phyloP scores from a whole-genome alignment of 2,797 vertebrate genomes.

The Nannoperca australis region DNA sequence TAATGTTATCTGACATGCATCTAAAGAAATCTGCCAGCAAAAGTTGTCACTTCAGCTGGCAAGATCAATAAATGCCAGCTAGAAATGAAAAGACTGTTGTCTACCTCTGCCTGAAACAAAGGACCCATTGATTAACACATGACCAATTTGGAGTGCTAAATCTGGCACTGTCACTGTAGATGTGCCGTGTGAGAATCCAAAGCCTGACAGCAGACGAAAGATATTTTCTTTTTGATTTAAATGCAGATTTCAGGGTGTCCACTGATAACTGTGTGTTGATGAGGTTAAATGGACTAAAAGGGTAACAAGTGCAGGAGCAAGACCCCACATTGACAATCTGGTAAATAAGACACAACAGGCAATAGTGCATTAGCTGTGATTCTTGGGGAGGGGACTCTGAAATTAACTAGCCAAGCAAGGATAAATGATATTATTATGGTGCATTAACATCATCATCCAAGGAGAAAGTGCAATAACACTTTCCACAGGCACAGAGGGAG shows the following conservation, averaged over 20 bases:
- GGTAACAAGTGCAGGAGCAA: slow-evolving; percentile 16
- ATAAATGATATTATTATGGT: slow-evolving; percentile 70
- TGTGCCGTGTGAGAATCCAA: not conserved
- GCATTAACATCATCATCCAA: slow-evolving; percentile 73
- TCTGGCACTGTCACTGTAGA: not conserved
- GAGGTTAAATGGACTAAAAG: slow-evolving; percentile 54
- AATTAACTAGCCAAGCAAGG: slow-evolving; percentile 61
- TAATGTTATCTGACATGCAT: not conserved
- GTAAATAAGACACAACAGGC: slow-evolving; percentile 51
- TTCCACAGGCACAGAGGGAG: slow-evolving; percentile 43
- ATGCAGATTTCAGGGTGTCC: slow-evolving; percentile 31
- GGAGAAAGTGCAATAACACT: slow-evolving; percentile 72
- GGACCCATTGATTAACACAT: not conserved
- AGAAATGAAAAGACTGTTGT: not conserved
- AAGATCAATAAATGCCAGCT: not conserved
- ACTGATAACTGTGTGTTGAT: slow-evolving; percentile 16
- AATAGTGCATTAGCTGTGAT: slow-evolving; percentile 46
- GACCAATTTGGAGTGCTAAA: not conserved
- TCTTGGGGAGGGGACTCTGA: slow-evolving; percentile 44
- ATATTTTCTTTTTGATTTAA: not conserved
- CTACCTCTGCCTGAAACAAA: not conserved
- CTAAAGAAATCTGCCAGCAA: not conserved
- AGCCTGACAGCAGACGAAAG: not conserved
- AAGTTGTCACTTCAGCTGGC: slow-evolving; percentile 5
- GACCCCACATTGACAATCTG: slow-evolving; percentile 39